phyloP scores from a whole-genome alignment of 2,888 invertebrate species.

The Acrobasis repandana region DNA sequence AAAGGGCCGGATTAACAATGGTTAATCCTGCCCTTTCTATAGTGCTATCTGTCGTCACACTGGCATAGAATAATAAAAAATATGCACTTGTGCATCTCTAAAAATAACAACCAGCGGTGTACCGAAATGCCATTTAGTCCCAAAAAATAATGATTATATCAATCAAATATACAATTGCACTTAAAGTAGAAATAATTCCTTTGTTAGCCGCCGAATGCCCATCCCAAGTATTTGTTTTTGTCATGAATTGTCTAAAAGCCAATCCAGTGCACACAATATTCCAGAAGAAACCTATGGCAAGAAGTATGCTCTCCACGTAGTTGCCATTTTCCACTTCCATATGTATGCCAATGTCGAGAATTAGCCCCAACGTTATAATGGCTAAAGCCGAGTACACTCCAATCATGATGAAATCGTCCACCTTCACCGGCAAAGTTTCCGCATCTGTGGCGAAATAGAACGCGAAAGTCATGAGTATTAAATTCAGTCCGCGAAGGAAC shows the following conservation, averaged over 20 bases:
- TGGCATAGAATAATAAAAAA: too few relatives aligned
- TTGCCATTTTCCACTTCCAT: background rate
- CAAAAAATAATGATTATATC: background rate
- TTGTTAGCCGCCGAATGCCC: background rate
- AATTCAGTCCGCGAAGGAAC: background rate
- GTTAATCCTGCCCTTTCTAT: too few relatives aligned
- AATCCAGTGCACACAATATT: background rate
- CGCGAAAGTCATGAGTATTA: background rate
- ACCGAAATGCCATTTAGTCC: background rate
- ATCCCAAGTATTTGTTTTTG: background rate
- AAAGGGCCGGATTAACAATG: too few relatives aligned
- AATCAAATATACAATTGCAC: slow-evolving; percentile 5
- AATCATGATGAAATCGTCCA: background rate
- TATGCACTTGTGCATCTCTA: too few relatives aligned
- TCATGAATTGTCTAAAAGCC: background rate
- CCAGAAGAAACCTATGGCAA: background rate
- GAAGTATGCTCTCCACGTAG: background rate
- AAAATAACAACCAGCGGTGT: too few relatives aligned
- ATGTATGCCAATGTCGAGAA: background rate
- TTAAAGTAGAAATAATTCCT: background rate
- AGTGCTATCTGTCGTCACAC: too few relatives aligned
- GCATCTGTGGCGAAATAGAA: background rate
- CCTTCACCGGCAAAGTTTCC: background rate
- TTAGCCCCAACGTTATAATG: background rate
- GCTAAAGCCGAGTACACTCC: background rate